Base-by-base conservation (phyloP, 2,113 vertebrate genomes). In the Eonycteris spelaea region DNA sequence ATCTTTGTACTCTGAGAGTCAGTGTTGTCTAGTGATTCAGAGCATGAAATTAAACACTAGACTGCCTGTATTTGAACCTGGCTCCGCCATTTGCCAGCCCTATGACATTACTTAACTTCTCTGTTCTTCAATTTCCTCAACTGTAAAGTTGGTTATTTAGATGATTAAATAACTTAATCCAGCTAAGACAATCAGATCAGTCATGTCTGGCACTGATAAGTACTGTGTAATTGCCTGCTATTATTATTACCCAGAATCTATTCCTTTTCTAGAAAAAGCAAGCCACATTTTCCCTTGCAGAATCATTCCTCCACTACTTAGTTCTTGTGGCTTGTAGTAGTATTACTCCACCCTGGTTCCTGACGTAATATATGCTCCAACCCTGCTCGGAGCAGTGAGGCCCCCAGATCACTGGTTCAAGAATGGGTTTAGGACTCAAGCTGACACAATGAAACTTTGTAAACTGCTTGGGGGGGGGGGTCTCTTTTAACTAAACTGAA, bases 161-260 rank as follows among this genome's bases (percentile, higher is more conserved):
- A 94, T 87, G 65, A 90, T 65, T 75, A 82, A 77, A 53, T 80
- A 94, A 63, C n/a, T 65, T 59, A n/a, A 73, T 45, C 35, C 33
- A 63, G 30, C 53, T 55, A 86, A 67, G 13, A 13, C 14, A 85
- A 93, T 84, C 53, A 82, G 26, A 67, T 93, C n/a, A 82, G 38
- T 89, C 55, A 77, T 73, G 2, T 35, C n/a, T 70, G n/a, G 30
- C 8, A 63, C 19, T 6, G 2, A 83, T 28, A 82, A 38, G n/a
- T 0, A 83, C n/a, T 65, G 48, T 19, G 21, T 83, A 94, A 79
- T 70, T 71, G 3, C 57, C 57, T 82, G 14, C 38, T 78, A n/a
- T 79, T 89, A 63, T 63, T 80, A 40, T 75, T 93, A 4, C 28
- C 43, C 8, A 55, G 5, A 18, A 63, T 86, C 48, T 48, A 83